These are phyloP conservation scores for Calliphora vicina DNA, from an alignment of 1,140 invertebrate genomes.

Conservation along the genomic window DNA sequence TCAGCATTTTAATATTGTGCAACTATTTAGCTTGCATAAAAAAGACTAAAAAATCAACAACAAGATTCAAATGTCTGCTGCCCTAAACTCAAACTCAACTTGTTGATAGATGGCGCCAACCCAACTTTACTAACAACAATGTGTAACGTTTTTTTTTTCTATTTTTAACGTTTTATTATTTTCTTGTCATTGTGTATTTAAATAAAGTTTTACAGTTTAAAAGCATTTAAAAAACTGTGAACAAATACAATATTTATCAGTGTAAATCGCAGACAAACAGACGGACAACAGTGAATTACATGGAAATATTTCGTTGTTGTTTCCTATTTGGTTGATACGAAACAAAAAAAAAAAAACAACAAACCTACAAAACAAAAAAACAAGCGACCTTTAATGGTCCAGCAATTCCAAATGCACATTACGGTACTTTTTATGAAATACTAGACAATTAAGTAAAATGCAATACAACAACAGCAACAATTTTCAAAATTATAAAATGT, in stretches of 20 bases:
- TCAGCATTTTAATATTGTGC: too few species aligned
- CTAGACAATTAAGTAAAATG: constrained; percentile 3
- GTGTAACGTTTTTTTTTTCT: background rate
- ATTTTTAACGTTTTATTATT: background rate
- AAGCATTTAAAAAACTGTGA: background rate
- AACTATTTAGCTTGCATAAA: too few species aligned
- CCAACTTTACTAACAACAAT: background rate
- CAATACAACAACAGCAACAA: background rate
- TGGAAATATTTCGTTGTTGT: constrained; percentile 5
- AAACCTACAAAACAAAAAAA: background rate
- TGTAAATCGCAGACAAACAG: background rate
- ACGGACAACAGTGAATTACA: background rate
- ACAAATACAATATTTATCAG: background rate
- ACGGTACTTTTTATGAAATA: constrained; percentile 13
- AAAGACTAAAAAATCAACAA: too few species aligned
- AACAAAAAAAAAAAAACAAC: too few species aligned
- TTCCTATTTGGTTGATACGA: constrained; percentile 12
- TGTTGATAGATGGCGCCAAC: background rate
- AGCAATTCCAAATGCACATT: constrained; percentile 12
- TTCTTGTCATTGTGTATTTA: background rate
- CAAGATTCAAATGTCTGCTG: background rate
- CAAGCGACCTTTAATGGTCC: constrained; percentile 15
- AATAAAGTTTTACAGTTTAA: background rate
- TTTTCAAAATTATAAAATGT: constrained; percentile 12
- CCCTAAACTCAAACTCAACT: background rate